Evolutionary conservation across 2,113 vertebrate species (phyloP).

Genomic region (Coturnix japonica): DNA sequence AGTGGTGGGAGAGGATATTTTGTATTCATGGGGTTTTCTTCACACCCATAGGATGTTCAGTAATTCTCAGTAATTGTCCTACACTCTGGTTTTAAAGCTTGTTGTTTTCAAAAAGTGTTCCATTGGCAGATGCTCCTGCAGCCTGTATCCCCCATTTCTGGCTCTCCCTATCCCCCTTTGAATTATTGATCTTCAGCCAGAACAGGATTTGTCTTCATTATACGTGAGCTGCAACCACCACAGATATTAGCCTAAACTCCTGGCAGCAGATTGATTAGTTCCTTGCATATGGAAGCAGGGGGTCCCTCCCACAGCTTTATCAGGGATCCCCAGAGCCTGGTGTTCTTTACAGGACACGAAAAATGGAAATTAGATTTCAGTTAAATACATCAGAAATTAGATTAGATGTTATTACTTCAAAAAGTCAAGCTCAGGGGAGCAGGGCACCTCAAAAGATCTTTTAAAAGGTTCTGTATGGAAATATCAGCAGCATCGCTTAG

Average conservation of each 20-base stretch:
- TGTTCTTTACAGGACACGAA: conserved; percentile 47
- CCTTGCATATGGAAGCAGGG: not conserved
- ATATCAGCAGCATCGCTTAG: not conserved
- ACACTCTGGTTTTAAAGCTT: conserved; percentile 32
- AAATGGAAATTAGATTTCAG: conserved; percentile 60
- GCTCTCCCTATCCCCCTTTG: not conserved
- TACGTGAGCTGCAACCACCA: conserved; percentile 10
- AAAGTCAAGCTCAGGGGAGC: not conserved
- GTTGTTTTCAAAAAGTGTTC: conserved; percentile 20
- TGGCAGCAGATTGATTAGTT: conserved; percentile 34
- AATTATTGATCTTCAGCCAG: conserved; percentile 42
- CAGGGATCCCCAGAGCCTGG: conserved; percentile 38
- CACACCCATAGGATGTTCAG: not conserved
- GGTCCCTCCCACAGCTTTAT: conserved; percentile 39
- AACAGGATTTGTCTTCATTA: conserved; percentile 59
- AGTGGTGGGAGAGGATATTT: not conserved
- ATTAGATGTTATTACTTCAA: conserved; percentile 53
- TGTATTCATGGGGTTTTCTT: conserved; percentile 36
- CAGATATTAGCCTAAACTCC: conserved; percentile 39
- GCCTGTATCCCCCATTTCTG: not conserved
- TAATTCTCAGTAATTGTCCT: conserved; percentile 62
- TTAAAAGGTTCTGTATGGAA: not conserved
- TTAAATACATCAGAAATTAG: conserved; percentile 66
- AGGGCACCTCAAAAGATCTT: not conserved
- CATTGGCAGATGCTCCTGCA: conserved; percentile 28